Evolutionary conservation across 2,797 vertebrate species (phyloP).

Genomic region (Sebastes dallii): DNA sequence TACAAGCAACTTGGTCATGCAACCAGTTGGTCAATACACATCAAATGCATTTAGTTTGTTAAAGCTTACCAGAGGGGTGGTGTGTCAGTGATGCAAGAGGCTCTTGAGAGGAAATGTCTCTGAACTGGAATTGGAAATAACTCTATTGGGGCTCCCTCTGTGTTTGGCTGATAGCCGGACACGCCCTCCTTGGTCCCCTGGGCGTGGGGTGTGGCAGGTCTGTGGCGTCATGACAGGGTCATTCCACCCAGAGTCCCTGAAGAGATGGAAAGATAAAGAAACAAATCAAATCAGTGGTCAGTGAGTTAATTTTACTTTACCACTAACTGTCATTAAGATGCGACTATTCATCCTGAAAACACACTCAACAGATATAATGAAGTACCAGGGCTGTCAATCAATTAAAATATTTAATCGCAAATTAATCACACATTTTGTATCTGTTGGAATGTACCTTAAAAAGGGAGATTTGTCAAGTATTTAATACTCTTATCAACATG

Average conservation of each 20-base stretch:
- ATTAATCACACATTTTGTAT: too few relatives aligned
- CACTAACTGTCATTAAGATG: background rate
- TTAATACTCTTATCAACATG: too few relatives aligned
- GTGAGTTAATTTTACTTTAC: background rate
- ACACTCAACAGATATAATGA: background rate
- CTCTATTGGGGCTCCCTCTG: constrained; percentile 69
- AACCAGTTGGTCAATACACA: background rate
- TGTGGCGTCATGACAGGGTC: constrained; percentile 78
- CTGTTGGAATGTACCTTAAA: too few relatives aligned
- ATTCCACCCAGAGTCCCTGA: constrained; percentile 73
- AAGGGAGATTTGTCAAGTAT: too few relatives aligned
- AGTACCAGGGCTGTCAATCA: background rate
- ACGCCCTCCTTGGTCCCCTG: constrained; percentile 75
- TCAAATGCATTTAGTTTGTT: background rate
- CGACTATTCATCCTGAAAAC: background rate
- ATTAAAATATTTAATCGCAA: too few relatives aligned
- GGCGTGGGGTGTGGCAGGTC: constrained; percentile 54
- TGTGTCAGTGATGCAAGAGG: constrained; percentile 75
- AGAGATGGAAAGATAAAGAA: constrained; percentile 18
- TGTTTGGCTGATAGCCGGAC: constrained; percentile 70
- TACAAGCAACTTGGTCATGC: background rate
- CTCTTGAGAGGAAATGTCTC: constrained; percentile 51
- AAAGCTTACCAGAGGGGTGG: constrained; percentile 53
- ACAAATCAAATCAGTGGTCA: background rate
- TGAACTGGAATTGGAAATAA: constrained; percentile 52